phyloP scores from a whole-genome alignment of 2,113 vertebrate genomes.

The Calonectris borealis region DNA sequence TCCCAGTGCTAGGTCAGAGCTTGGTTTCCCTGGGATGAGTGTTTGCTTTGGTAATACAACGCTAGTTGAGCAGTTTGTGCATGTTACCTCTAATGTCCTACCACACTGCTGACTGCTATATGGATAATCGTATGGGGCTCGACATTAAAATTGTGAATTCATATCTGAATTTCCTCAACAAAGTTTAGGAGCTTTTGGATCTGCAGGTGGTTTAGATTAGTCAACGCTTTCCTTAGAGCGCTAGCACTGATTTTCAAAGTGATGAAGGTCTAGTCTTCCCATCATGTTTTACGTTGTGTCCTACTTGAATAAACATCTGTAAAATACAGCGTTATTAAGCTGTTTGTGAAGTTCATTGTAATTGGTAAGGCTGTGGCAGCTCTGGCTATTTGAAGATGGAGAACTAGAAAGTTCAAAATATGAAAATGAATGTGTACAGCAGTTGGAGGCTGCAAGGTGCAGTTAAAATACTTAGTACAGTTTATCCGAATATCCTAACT shows the following conservation, averaged over 20 bases:
- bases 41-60: background rate
- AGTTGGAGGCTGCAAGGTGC: background rate
- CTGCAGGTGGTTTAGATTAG: background rate
- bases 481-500: background rate
- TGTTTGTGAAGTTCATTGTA: background rate
- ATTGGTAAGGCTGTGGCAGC: background rate
- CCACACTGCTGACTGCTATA: background rate
- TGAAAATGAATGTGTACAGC: background rate
- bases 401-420: background rate
- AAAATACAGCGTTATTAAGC: background rate
- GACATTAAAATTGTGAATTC: background rate
- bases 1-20: background rate
- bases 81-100: background rate
- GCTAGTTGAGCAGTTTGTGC: background rate
- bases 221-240: background rate
- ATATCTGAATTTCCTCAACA: background rate
- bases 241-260: background rate
- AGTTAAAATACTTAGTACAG: background rate
- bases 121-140: background rate
- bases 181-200: background rate
- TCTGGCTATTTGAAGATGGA: background rate
- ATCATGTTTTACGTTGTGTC: rapidly evolving
- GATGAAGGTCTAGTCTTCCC: background rate
- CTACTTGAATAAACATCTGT: background rate
- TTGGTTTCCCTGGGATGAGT: background rate